These are phyloP conservation scores for Epinephelus cyanopodus DNA, from an alignment of 2,113 vertebrate species.

Conservation along the genomic window DNA sequence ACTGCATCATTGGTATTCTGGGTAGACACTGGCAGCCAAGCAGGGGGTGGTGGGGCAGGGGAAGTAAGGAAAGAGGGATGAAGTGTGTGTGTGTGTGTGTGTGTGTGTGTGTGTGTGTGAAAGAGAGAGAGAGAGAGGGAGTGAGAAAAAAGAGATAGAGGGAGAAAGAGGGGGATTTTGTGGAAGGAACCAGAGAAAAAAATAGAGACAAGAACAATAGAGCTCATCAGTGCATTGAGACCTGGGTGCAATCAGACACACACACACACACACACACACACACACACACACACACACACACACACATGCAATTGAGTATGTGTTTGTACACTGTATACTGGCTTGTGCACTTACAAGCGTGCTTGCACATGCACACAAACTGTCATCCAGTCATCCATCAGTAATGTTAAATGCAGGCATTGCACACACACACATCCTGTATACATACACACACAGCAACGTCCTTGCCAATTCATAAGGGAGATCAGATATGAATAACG, in stretches of 20 bases:
- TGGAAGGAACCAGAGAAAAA: conserved; percentile 22
- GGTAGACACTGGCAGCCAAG: conserved; percentile 63
- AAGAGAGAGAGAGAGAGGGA: not conserved
- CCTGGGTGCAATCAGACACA: conserved; percentile 67
- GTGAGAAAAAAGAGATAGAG: not conserved
- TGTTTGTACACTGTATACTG: conserved; percentile 26
- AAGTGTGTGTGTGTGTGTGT: conserved; percentile 6
- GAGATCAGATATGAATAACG: conserved; percentile 47
- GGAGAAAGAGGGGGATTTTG: conserved; percentile 25
- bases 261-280: conserved; percentile 2
- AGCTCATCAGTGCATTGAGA: conserved; percentile 77
- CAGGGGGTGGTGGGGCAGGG: conserved; percentile 27
- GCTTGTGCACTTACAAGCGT: conserved; percentile 13
- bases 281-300: conserved; percentile 11
- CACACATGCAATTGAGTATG: conserved; percentile 15
- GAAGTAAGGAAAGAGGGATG: conserved; percentile 7
- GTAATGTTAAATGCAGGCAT: not conserved
- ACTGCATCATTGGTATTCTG: conserved; percentile 83
- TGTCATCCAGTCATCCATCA: conserved; percentile 13
- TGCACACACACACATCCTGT: conserved; percentile 6
- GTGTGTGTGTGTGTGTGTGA: not conserved
- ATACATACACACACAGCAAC: not conserved
- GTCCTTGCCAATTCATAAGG: conserved; percentile 42
- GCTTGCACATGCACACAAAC: conserved; percentile 22
- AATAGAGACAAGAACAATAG: conserved; percentile 74